A percentile compares a stretch with the other conserved stretches of the same genome.
These are phyloP conservation scores for Brenthis daphne DNA, from an alignment of 2,888 invertebrate genomes.

Conservation along the genomic window DNA sequence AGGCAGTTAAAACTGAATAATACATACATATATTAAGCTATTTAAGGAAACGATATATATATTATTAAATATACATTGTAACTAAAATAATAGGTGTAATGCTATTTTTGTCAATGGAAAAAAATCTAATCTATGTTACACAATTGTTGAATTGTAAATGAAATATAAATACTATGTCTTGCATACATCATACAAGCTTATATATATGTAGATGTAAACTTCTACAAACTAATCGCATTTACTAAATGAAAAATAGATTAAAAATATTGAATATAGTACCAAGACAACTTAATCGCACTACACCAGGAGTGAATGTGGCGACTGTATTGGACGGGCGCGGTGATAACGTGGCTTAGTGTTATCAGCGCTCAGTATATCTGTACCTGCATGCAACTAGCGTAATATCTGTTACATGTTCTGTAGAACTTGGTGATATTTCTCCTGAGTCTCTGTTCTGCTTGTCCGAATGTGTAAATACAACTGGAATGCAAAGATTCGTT, in stretches of 20 bases:
- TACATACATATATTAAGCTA: too few species aligned
- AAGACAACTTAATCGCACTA: slow-evolving; percentile 45
- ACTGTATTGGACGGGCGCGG: slow-evolving; percentile 73
- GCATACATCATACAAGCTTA: too few species aligned
- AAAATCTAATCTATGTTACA: too few species aligned
- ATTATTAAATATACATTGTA: too few species aligned
- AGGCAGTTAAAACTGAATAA: too few species aligned
- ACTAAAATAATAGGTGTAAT: too few species aligned
- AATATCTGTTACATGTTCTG: slow-evolving; percentile 39
- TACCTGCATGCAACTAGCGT: slow-evolving; percentile 45
- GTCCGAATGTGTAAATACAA: slow-evolving; percentile 35
- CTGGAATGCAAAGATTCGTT: slow-evolving; percentile 20
- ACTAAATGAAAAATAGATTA: neutral
- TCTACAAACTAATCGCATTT: too few species aligned
- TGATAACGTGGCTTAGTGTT: slow-evolving; percentile 72
- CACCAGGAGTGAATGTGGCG: slow-evolving; percentile 70
- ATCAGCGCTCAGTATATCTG: slow-evolving; percentile 55
- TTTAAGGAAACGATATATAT: too few species aligned
- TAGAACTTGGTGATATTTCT: slow-evolving; percentile 32
- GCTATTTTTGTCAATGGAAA: too few species aligned
- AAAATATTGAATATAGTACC: slow-evolving; percentile 45
- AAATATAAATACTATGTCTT: too few species aligned
- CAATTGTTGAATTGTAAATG: too few species aligned
- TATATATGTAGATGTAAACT: too few species aligned
- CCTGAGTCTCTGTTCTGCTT: slow-evolving; percentile 29